Base-by-base conservation (phyloP, 1,140 invertebrate genomes). In the Holotrichia oblita region DNA sequence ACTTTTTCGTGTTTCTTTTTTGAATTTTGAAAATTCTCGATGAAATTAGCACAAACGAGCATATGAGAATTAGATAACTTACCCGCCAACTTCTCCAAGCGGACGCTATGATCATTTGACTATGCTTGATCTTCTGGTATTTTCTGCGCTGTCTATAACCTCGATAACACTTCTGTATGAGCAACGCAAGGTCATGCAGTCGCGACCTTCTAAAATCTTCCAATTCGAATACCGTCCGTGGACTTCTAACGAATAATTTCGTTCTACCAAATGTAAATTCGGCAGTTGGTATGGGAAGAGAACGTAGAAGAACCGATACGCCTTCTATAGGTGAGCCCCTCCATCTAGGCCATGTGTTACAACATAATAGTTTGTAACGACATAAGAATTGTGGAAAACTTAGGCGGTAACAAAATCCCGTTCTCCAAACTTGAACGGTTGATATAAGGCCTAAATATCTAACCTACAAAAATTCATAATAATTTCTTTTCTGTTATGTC, bases 121-220 rank as follows among this genome's bases (percentile, higher is more conserved):
- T 91, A 74, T 89, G 83, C 79, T 87, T 89, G 88, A 93, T 90
- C 78, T 87, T 87, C 12, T 89, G 82, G 84, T 90, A 93, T 10
- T 87, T 84, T 80, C 88, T 90, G 22, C 90, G 87, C 74, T 91
- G 89, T 77, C 89, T 88, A 87, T 93, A 93, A 12, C 93, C 91
- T 61, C 94, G 89, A 91, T 93, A 97, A 34, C 90, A 90, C 84
- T 95, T 95, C 87, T 97, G 95, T 80, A 96, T 92, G 10, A 92
- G 86, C 6, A 90, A 88, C 8, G 94, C 95, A 79, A 97, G 88
- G 85, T 92, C 91, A 82, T 94, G 90, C 81, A 97, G 89, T 40
- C 93, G 88, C 77, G 92, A 90, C 80, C 91, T 88, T 1, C 95
- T 90, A 86, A 93, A 93, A 85, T 95, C 93, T 87, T 97, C 95